A percentile compares a stretch with the other conserved stretches of the same genome.
phyloP scores from a whole-genome alignment of 2,888 invertebrate species.

The Aleiodes leptofemur region DNA sequence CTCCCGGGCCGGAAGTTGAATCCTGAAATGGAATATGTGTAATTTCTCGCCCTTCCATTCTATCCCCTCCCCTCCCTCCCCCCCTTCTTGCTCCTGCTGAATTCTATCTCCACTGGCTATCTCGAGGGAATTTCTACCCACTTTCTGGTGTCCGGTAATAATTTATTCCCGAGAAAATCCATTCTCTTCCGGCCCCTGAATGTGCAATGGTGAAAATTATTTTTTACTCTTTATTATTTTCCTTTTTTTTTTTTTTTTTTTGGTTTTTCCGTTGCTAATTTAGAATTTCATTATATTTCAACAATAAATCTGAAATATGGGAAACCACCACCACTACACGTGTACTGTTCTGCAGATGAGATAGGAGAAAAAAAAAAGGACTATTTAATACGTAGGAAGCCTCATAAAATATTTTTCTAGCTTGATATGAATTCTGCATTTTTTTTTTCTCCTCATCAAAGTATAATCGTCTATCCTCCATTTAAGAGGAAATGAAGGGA shows the following conservation, averaged over 20 bases:
- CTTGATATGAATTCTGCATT: not conserved
- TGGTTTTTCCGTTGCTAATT: slow-evolving; percentile 14
- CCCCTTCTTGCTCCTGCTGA: slow-evolving; percentile 27
- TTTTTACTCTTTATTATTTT: slow-evolving; percentile 15
- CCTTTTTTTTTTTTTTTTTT: not conserved
- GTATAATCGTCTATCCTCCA: too few relatives aligned
- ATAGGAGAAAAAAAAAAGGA: not conserved
- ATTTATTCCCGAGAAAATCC: slow-evolving; percentile 56
- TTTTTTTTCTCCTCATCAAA: too few relatives aligned
- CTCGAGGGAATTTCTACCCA: slow-evolving; percentile 40
- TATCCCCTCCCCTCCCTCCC: not conserved
- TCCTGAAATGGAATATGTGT: slow-evolving; percentile 57
- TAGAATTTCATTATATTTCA: slow-evolving; percentile 18
- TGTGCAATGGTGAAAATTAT: slow-evolving; percentile 42
- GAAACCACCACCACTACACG: too few relatives aligned
- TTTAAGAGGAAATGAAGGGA: not conserved
- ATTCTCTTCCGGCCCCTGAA: slow-evolving; percentile 41
- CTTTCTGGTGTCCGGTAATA: slow-evolving; percentile 53
- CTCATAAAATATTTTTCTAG: not conserved
- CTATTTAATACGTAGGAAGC: not conserved
- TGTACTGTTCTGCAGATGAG: not conserved
- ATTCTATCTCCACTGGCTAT: slow-evolving; percentile 29
- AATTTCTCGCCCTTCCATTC: slow-evolving; percentile 48
- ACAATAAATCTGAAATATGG: slow-evolving; percentile 3
- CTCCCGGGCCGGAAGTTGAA: slow-evolving; percentile 53